phyloP scores from a whole-genome alignment of 2,888 invertebrate species.

The Micoletzkya japonica region DNA sequence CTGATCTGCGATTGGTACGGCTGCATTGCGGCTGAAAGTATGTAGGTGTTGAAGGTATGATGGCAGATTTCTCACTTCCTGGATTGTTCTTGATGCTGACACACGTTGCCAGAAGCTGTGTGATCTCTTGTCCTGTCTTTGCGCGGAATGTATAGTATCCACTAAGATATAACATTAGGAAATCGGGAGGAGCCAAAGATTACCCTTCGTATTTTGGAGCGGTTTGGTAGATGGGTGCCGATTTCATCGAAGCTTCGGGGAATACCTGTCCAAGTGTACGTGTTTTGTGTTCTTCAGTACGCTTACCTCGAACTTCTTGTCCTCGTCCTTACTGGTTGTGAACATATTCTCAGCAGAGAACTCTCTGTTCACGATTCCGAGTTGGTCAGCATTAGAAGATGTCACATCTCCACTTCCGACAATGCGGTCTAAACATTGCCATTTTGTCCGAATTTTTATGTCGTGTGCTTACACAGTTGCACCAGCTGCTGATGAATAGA shows the following conservation, averaged over 20 bases:
- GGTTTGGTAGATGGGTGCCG: constrained; percentile 54
- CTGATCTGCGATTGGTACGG: constrained; percentile 53
- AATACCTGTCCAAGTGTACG: constrained; percentile 41
- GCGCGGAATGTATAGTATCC: constrained; percentile 55
- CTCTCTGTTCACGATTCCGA: constrained; percentile 37
- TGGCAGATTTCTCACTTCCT: constrained; percentile 28
- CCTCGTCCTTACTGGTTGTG: constrained; percentile 54
- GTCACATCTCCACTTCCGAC: constrained; percentile 40
- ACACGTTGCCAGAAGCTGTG: constrained; percentile 54
- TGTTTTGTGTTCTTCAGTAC: background rate
- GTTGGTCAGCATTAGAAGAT: constrained; percentile 27
- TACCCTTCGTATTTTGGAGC: constrained; percentile 56
- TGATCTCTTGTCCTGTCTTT: constrained; percentile 52
- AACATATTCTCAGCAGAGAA: constrained; percentile 63
- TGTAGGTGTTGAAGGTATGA: background rate
- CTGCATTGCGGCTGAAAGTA: constrained; percentile 53
- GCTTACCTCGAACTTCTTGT: constrained; percentile 57
- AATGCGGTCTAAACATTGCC: constrained; percentile 35
- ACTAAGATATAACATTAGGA: constrained; percentile 31
- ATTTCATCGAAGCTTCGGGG: constrained; percentile 60
- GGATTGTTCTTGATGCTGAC: constrained; percentile 47
- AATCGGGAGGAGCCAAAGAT: background rate
- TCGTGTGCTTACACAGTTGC: constrained; percentile 43
- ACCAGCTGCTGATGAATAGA: constrained; percentile 58
- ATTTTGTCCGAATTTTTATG: background rate